Evolutionary conservation across 1,140 invertebrate species (phyloP), one percentile per base, ranked within the genome.

Genomic region (Diorhabda sublineata): DNA sequence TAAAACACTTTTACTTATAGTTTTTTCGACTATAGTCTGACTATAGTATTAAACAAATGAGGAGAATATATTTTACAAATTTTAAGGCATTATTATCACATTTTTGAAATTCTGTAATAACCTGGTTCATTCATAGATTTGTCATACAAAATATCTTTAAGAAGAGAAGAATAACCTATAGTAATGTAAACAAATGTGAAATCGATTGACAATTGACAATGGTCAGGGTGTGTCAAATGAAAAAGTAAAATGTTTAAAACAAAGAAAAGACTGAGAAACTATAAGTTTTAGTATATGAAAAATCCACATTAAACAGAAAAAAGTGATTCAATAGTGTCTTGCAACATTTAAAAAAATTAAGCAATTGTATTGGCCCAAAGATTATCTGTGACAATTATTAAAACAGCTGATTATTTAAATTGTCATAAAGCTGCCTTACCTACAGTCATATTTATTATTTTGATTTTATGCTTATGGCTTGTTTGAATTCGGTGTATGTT

Each of bases 341-440:
- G 26, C 0, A 26, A 26, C 26, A 26, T 26, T 26, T 26, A 26
- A 26, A 26, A 26, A 26, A 26, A 26, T 26, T 26, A 26, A 26
- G 26, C 26, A 26, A 26, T 26, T 26, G 26, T 26, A 26, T 26
- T 26, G 26, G 26, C 26, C 26, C 26, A 26, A 26, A 26, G 26
- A 26, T 26, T 26, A 26, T 26, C 26, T 26, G n/a, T 8, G 47
- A 52, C 47, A 52, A 52, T 8, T 52, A 52, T 52, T 52, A 52
- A 52, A 52, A 52, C 42, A 43, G 59, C 6, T 61, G 26, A 42
- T 61, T 61, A 61, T 61, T 61, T 11, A 61, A 61, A n/a, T 41
- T 61, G 6, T 43, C 59, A 43, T 61, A 26, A 26, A 26, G 26
- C 26, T 26, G 26, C 26, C 26, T 26, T 26, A 26, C 26, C 26